These are phyloP conservation scores for Heterocephalus glaber DNA, from an alignment of 2,113 vertebrate species.

Conservation along the genomic window DNA sequence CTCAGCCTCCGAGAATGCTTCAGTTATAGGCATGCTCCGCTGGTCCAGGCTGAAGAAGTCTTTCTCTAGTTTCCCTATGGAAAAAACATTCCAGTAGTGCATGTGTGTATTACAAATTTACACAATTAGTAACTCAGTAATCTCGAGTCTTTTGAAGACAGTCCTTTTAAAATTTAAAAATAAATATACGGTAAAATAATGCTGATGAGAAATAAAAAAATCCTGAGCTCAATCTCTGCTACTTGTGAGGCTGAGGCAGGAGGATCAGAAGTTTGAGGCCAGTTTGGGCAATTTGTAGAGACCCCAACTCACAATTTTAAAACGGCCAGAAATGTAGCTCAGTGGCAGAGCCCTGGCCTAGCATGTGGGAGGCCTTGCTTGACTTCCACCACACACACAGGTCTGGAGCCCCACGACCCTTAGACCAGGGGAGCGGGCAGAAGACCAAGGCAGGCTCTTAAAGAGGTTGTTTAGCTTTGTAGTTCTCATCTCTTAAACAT, in stretches of 20 bases:
- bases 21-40: not conserved
- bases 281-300: not conserved
- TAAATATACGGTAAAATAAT: not conserved
- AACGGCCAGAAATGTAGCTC: not conserved
- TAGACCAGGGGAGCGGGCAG: not conserved
- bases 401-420: not conserved
- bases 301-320: not conserved
- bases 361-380: not conserved
- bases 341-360: not conserved
- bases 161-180: not conserved
- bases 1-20: not conserved
- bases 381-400: not conserved
- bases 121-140: not conserved
- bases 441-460: not conserved
- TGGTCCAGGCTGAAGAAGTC: not conserved
- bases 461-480: not conserved
- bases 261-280: not conserved
- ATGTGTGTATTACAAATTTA: not conserved
- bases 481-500: not conserved
- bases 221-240: not conserved
- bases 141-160: conserved; percentile 12
- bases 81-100: not conserved
- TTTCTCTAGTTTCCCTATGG: not conserved
- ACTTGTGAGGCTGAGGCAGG: not conserved
- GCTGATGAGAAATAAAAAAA: conserved; percentile 12